Conservation (phyloP, 2,888 invertebrate species). For the Acrobeloides nanus region DNA sequence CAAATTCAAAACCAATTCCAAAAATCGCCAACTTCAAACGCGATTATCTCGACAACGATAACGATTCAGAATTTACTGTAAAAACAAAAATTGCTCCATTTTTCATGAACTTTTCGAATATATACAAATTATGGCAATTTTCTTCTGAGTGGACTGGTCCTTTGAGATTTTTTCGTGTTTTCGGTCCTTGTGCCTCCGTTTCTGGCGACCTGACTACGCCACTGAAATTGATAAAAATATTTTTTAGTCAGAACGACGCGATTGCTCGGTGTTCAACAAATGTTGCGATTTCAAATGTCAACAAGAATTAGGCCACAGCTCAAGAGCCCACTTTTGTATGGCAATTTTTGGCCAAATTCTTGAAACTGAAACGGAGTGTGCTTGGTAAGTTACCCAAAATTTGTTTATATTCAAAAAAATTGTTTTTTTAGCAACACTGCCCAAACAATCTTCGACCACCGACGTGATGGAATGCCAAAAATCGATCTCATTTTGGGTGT, state of each 20-base stretch:
- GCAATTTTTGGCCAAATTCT: constrained; percentile 22
- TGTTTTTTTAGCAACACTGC: constrained; percentile 14
- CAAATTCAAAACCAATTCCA: too few relatives aligned
- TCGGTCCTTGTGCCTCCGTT: too few relatives aligned
- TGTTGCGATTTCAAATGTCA: constrained; percentile 23
- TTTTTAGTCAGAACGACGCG: constrained; percentile 15
- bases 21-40: too few relatives aligned
- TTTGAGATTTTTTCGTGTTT: too few relatives aligned
- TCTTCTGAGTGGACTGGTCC: too few relatives aligned
- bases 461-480: constrained; percentile 13
- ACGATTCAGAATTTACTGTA: too few relatives aligned
- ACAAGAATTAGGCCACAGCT: constrained; percentile 2
- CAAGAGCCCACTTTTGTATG: constrained; percentile 23
- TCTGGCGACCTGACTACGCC: too few relatives aligned
- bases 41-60: too few relatives aligned
- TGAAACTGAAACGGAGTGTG: constrained; percentile 12
- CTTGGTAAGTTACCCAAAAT: constrained; percentile 14
- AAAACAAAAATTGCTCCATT: too few relatives aligned
- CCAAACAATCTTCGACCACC: neutral
- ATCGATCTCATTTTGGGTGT: constrained; percentile 23
- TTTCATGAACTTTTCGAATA: too few relatives aligned
- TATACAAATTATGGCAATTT: too few relatives aligned
- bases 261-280: constrained; percentile 20
- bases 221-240: neutral
- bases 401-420: constrained; percentile 8